phyloP scores from a whole-genome alignment of 2,888 invertebrate genomes.

The Sialis lutaria region DNA sequence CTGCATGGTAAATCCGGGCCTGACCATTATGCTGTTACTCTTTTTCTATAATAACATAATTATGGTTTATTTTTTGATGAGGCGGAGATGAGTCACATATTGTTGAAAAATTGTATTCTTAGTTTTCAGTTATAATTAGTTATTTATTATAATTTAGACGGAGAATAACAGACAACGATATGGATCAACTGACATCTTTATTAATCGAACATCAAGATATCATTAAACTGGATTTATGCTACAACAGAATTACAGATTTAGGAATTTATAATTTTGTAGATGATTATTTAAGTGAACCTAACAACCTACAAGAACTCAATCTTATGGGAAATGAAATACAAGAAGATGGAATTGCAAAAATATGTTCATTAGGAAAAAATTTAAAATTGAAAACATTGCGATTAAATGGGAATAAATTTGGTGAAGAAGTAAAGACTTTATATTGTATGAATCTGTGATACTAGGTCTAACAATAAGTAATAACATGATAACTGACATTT shows the following conservation, averaged over 20 bases:
- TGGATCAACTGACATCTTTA: slow-evolving; percentile 31
- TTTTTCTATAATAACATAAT: too few species aligned
- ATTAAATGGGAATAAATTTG: slow-evolving; percentile 40
- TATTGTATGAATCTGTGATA: too few species aligned
- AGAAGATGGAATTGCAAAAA: slow-evolving; percentile 22
- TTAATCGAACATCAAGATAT: slow-evolving; percentile 28
- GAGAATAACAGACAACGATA: slow-evolving; percentile 30
- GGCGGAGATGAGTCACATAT: too few species aligned
- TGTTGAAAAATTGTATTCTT: too few species aligned
- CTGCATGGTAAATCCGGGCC: too few species aligned
- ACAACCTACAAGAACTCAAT: slow-evolving; percentile 33
- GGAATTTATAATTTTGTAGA: slow-evolving; percentile 29
- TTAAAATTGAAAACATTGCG: slow-evolving; percentile 32
- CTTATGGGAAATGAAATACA: slow-evolving; percentile 37
- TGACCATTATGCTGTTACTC: too few species aligned
- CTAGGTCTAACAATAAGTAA: too few species aligned
- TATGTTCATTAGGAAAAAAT: slow-evolving; percentile 14
- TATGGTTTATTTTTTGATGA: too few species aligned
- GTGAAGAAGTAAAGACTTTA: slow-evolving; percentile 21
- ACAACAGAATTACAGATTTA: slow-evolving; percentile 34
- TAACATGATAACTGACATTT: too few species aligned
- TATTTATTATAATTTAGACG: slow-evolving; percentile 19
- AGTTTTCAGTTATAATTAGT: too few species aligned
- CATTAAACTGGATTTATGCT: slow-evolving; percentile 31
- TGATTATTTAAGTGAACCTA: slow-evolving; percentile 25